Percentiles rank a stretch among this genome's conserved stretches.
phyloP scores from a whole-genome alignment of 1,140 invertebrate species.

The Brachionus calyciflorus region DNA sequence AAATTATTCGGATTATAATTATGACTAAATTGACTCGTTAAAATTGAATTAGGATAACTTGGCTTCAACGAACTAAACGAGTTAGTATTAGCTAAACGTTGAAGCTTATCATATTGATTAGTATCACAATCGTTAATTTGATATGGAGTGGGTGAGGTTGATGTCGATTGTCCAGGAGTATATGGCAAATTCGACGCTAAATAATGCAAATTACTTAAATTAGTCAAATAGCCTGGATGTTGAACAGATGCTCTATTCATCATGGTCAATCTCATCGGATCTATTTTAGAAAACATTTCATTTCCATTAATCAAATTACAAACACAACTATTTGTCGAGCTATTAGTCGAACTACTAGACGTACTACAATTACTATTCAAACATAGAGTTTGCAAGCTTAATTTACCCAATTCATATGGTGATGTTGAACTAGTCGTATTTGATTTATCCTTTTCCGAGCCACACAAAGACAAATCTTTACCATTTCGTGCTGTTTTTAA shows the following conservation, averaged over 20 bases:
- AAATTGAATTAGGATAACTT: neutral
- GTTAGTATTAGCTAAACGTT: neutral
- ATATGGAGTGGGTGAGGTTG: neutral
- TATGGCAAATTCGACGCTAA: neutral
- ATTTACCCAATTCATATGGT: slow-evolving; percentile 18
- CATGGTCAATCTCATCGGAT: slow-evolving; percentile 4
- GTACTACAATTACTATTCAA: slow-evolving; percentile 28
- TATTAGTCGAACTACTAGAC: slow-evolving; percentile 3
- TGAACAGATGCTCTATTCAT: neutral
- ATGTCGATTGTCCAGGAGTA: neutral
- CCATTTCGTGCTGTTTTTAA: slow-evolving; percentile 10
- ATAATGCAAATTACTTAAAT: slow-evolving; percentile 9
- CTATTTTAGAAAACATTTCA: slow-evolving; percentile 11
- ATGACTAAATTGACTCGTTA: neutral
- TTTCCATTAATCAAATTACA: slow-evolving; percentile 1
- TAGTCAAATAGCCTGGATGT: slow-evolving; percentile 7
- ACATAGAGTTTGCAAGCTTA: slow-evolving; percentile 32
- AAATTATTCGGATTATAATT: neutral
- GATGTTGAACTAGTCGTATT: slow-evolving; percentile 7
- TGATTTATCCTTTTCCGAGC: slow-evolving; percentile 38
- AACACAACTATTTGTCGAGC: slow-evolving; percentile 12
- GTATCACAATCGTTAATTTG: neutral
- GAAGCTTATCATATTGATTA: slow-evolving; percentile 6
- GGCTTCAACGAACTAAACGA: slow-evolving; percentile 16
- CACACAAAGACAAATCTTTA: slow-evolving; percentile 7